phyloP scores from a whole-genome alignment of 1,140 invertebrate genomes.

The Eriocheir sinensis region DNA sequence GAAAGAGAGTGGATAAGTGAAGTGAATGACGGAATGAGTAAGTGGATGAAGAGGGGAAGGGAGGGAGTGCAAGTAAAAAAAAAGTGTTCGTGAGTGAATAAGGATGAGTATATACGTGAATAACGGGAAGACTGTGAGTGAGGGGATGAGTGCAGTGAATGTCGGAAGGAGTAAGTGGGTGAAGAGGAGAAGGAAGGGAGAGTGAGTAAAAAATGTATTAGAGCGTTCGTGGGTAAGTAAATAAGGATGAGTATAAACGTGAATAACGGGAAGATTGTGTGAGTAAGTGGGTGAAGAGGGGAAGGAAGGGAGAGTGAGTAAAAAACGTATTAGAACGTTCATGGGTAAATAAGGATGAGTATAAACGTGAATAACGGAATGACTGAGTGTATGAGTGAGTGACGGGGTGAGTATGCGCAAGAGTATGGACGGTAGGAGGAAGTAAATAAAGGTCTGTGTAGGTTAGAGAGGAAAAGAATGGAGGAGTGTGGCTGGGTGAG shows the following conservation, averaged over 20 bases:
- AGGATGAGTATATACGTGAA: too few species aligned
- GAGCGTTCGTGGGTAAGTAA: too few species aligned
- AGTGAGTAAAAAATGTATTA: too few species aligned
- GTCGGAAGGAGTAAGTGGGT: not conserved
- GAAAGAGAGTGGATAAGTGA: not conserved
- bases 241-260: too few species aligned
- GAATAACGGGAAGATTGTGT: not conserved
- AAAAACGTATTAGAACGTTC: not conserved
- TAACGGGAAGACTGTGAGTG: too few species aligned
- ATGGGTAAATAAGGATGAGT: not conserved
- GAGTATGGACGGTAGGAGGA: not conserved
- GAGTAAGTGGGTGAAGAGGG: not conserved
- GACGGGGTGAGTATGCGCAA: not conserved
- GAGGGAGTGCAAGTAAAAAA: too few species aligned
- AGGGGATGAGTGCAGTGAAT: not conserved
- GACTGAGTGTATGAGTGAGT: not conserved
- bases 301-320: not conserved
- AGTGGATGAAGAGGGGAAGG: too few species aligned
- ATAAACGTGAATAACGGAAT: not conserved
- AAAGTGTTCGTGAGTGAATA: too few species aligned
- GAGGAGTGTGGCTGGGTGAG: too few species aligned
- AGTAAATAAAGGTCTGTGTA: not conserved
- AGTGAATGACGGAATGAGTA: too few species aligned
- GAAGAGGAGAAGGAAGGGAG: too few species aligned
- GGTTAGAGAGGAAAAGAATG: not conserved